phyloP scores from a whole-genome alignment of 2,797 vertebrate genomes.

The Semotilus atromaculatus region DNA sequence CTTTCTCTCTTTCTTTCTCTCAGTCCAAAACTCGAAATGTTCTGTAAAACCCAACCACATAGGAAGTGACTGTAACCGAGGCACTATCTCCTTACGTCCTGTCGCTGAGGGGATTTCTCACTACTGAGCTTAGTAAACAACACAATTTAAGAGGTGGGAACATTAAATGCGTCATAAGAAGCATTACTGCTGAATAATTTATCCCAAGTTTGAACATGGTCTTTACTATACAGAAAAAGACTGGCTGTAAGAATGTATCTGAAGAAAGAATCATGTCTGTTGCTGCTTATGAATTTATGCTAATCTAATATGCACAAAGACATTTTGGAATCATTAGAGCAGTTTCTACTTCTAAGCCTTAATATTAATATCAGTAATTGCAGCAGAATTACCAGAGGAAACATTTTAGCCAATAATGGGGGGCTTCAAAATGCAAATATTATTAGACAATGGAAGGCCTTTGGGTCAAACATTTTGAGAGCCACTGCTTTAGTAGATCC shows the following conservation, averaged over 20 bases:
- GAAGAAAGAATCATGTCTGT: neutral
- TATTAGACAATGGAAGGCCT: neutral
- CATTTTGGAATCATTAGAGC: neutral
- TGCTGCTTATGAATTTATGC: neutral
- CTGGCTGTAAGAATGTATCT: neutral
- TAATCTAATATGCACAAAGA: neutral
- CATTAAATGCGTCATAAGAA: neutral
- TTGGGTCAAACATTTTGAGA: neutral
- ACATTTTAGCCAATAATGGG: neutral
- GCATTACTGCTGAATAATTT: neutral
- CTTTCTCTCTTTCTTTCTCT: neutral
- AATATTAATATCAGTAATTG: neutral
- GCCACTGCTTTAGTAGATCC: neutral
- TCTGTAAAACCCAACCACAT: constrained; percentile 15
- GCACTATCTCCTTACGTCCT: constrained; percentile 14
- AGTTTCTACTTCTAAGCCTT: neutral
- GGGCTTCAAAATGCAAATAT: neutral
- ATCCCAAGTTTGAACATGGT: neutral
- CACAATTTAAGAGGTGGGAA: neutral
- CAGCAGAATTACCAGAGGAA: neutral
- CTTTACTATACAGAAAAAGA: neutral
- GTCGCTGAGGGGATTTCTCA: constrained; percentile 31
- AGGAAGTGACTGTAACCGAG: constrained; percentile 37
- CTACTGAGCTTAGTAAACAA: neutral
- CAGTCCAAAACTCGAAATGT: neutral